Base-by-base conservation (phyloP, 2,797 vertebrate genomes). In the Myotis planiceps region DNA sequence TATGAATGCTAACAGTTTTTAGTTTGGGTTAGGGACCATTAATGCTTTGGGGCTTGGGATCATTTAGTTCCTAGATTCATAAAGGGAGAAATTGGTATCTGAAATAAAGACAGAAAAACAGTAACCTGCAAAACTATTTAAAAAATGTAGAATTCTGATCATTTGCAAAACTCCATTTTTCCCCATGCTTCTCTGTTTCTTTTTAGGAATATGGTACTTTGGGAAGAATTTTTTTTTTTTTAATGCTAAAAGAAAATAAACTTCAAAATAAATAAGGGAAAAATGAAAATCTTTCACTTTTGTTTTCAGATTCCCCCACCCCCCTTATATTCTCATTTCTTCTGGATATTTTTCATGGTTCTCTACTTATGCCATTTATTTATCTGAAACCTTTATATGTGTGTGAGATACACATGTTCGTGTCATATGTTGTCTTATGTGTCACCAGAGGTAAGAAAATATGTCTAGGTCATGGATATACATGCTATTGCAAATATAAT, bases 61-160 rank as follows among this genome's bases (percentile, higher is more conserved):
- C 12, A 55, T 85, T 92, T 96, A 58, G 42, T 87, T 95, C 76
- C 47, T 80, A 86, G 91, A 49, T 89, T 94, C 37, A 79, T 65
- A 93, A 71, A 89, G 34, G 8, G 42, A 65, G 23, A 85, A 92
- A 63, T 39, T 96, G 34, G 34, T 88, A 66, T 79, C 5, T 88
- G 1, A n/a, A 87, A 74, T 92, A 93, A 92, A 88, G 23, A 71
- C 83, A 51, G 39, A 75, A 87, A 83, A 85, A 55, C 9, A 75
- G 8, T 58, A 91, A 74, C 27, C 14, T 88, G 45, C 49, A 96
- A 95, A 94, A 65, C 45, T 58, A 55, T 92, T 89, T 95, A 25
- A 32, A 92, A 94, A 88, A 60, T 53, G 1, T 27, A 79, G 55
- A 92, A 78, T 86, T 83, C 10, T 91, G 32, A 49, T 65, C 1